A percentile compares a stretch with the other conserved stretches of the same genome.
Evolutionary conservation across 2,797 vertebrate genomes (phyloP).

Genomic region (Erpetoichthys calabaricus): DNA sequence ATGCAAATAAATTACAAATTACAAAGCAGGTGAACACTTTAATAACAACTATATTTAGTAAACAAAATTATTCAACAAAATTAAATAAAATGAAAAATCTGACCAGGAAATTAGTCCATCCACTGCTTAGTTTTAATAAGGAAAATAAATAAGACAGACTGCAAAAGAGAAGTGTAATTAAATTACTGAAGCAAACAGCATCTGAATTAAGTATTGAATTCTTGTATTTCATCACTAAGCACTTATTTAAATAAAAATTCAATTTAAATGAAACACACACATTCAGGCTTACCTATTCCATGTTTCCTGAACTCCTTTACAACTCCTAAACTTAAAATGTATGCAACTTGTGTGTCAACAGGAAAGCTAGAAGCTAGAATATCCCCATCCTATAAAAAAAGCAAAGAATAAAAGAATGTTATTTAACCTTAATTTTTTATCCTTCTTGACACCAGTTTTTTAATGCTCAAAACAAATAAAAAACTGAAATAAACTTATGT

Average conservation of each 20-base stretch:
- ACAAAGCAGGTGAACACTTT: no score
- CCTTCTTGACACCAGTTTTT: background rate
- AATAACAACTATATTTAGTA: no score
- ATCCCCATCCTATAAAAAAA: slow-evolving; percentile 78
- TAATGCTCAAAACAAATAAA: no score
- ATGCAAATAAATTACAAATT: no score
- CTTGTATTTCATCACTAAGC: no score
- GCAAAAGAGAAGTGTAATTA: no score
- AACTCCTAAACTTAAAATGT: slow-evolving; percentile 94
- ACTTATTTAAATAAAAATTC: background rate
- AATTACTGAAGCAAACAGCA: background rate
- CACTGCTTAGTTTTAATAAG: no score
- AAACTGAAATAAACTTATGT: no score
- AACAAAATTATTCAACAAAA: no score
- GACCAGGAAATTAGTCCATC: no score
- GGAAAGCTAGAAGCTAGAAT: slow-evolving; percentile 93
- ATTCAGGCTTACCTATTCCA: slow-evolving; percentile 73
- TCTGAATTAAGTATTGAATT: background rate
- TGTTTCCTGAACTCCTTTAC: slow-evolving; percentile 97
- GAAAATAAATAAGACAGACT: no score
- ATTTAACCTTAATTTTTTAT: background rate
- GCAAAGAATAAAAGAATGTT: slow-evolving; percentile 5
- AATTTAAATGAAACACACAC: background rate
- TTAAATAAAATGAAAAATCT: no score
- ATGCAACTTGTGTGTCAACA: slow-evolving; percentile 91